These are phyloP conservation scores for Brachionus calyciflorus DNA, from an alignment of 1,140 invertebrate species.

Conservation along the genomic window DNA sequence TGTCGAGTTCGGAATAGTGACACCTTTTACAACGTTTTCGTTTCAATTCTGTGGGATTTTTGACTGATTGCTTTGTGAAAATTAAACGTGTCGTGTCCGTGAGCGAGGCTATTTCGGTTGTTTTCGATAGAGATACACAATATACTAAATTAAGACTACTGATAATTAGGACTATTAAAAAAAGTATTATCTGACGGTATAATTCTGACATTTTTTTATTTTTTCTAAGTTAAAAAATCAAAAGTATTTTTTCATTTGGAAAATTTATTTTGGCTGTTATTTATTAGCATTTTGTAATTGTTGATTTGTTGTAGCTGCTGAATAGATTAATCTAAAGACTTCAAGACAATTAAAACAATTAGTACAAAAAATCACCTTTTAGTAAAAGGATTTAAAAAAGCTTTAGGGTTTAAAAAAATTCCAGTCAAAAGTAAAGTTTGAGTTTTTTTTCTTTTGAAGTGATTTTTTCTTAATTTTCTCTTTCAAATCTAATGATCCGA, in stretches of 20 bases:
- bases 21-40: constrained; percentile 12
- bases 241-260: neutral
- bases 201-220: too few species aligned
- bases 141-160: too few species aligned
- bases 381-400: constrained; percentile 4
- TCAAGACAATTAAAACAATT: too few species aligned
- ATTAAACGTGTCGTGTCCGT: constrained; percentile 2
- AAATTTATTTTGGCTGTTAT: constrained; percentile 1
- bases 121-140: too few species aligned
- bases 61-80: neutral
- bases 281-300: constrained; percentile 38
- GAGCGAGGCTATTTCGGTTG: too few species aligned
- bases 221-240: neutral
- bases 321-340: constrained; percentile 5
- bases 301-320: too few species aligned
- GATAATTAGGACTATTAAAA: too few species aligned
- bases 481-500: constrained; percentile 36
- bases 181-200: too few species aligned
- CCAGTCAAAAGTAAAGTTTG: neutral
- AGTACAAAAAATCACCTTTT: neutral
- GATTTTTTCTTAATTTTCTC: neutral
- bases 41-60: neutral
- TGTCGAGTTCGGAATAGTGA: constrained; percentile 3
- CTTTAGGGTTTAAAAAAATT: neutral
- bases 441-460: constrained; percentile 2